Percentiles rank a stretch among this genome's conserved stretches.
These are phyloP conservation scores for Micrasema longulum DNA, from an alignment of 1,140 invertebrate species.

Conservation along the genomic window DNA sequence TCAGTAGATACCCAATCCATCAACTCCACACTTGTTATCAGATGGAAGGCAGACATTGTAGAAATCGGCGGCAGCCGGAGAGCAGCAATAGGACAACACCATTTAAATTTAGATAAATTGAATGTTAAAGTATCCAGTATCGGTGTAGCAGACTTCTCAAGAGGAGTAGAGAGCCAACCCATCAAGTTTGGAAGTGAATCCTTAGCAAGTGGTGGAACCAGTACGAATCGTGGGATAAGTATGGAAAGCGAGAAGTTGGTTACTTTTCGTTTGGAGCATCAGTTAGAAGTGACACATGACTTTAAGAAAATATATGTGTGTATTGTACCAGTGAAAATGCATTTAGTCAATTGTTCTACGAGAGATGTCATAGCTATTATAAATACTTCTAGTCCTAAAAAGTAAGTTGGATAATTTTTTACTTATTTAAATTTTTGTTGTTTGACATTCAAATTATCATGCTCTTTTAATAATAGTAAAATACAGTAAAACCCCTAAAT, in stretches of 20 bases:
- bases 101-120: constrained; percentile 65
- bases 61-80: constrained; percentile 60
- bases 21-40: constrained; percentile 66
- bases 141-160: background rate
- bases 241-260: constrained; percentile 61
- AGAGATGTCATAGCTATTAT: constrained; percentile 62
- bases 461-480: no score
- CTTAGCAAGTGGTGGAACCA: background rate
- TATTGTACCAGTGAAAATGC: constrained; percentile 67
- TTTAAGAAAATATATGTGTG: constrained; percentile 67
- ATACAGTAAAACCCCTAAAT: no score
- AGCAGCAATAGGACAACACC: constrained; percentile 67
- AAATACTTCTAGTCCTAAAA: constrained; percentile 60
- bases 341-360: constrained; percentile 67
- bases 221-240: background rate
- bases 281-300: constrained; percentile 66
- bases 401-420: constrained; percentile 31
- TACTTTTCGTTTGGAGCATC: constrained; percentile 67
- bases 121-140: constrained; percentile 58
- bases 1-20: constrained; percentile 56
- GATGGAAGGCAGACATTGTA: constrained; percentile 67
- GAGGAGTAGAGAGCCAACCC: constrained; percentile 10
- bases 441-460: no score
- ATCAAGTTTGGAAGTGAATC: constrained; percentile 43
- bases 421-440: constrained; percentile 3